Percentiles rank a stretch among this genome's conserved stretches.
These are phyloP conservation scores for Muscidifurax raptorellus DNA, from an alignment of 1,140 invertebrate genomes.

Conservation along the genomic window DNA sequence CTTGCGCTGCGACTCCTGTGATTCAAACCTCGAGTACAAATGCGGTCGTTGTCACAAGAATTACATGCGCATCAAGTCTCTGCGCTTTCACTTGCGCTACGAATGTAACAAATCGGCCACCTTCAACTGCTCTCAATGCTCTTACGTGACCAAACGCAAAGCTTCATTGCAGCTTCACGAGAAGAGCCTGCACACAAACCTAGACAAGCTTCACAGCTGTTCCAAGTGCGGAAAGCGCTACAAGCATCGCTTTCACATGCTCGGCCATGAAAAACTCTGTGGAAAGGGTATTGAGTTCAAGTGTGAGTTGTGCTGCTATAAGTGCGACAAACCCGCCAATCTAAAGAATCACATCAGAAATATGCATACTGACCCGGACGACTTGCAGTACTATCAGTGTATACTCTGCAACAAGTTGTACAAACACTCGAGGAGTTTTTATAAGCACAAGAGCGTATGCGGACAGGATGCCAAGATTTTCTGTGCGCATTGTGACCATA, in stretches of 20 bases:
- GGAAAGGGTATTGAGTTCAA: neutral
- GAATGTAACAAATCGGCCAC: neutral
- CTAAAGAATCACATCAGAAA: conserved; percentile 7
- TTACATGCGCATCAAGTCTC: conserved; percentile 16
- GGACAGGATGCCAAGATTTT: neutral
- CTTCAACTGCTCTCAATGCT: neutral
- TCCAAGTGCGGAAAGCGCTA: neutral
- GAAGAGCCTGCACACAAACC: neutral
- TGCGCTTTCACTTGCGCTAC: conserved; percentile 16
- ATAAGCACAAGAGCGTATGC: neutral
- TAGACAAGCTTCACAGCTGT: neutral
- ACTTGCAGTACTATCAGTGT: neutral
- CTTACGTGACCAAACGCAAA: conserved; percentile 16
- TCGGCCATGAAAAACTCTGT: neutral
- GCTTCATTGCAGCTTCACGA: neutral
- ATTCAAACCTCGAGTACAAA: neutral
- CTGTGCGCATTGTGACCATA: conserved; percentile 17
- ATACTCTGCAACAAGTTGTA: neutral
- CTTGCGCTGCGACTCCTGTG: neutral
- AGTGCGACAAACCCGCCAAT: neutral
- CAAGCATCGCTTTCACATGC: conserved; percentile 28
- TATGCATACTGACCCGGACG: neutral
- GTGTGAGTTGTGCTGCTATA: neutral
- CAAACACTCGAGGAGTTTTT: neutral
- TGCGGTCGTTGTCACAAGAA: conserved; percentile 18